Percentiles rank a stretch among this genome's conserved stretches.
phyloP scores from a whole-genome alignment of 2,797 vertebrate genomes.

The Champsocephalus gunnari region DNA sequence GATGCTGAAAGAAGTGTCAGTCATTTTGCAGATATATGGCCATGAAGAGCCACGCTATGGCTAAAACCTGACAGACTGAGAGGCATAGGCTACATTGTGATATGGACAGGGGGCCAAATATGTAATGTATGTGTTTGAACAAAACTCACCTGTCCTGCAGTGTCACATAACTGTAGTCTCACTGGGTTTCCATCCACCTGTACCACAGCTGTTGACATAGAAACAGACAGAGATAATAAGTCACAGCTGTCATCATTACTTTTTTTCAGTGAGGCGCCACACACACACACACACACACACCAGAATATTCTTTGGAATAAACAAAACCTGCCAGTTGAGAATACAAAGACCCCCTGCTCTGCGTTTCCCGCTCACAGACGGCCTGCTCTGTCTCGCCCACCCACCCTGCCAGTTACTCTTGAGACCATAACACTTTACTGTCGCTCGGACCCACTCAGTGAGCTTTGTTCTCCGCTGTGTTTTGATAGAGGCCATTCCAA shows the following conservation, averaged over 20 bases:
- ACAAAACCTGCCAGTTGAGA: conserved; percentile 69
- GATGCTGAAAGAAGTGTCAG: no score
- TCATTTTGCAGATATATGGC: no score
- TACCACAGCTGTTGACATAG: conserved; percentile 84
- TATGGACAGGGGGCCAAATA: not conserved
- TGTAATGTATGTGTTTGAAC: not conserved
- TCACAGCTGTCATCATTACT: conserved; percentile 51
- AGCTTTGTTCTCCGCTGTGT: conserved; percentile 55
- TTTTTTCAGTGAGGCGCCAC: conserved; percentile 15
- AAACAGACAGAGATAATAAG: conserved; percentile 56
- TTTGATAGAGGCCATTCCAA: conserved; percentile 57
- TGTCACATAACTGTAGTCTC: conserved; percentile 89
- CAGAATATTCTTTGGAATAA: conserved; percentile 47
- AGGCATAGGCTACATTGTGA: not conserved
- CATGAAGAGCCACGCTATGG: not conserved
- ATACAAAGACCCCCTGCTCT: conserved; percentile 63
- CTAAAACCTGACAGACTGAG: not conserved
- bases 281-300: conserved; percentile 9
- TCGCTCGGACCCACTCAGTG: conserved; percentile 38
- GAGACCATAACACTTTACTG: conserved; percentile 59
- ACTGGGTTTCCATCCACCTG: conserved; percentile 89
- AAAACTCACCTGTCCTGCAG: conserved; percentile 88
- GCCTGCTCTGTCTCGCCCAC: conserved; percentile 59
- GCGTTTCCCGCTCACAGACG: conserved; percentile 37
- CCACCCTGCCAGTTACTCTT: conserved; percentile 61